Percentiles rank a stretch among this genome's conserved stretches.
Conservation (phyloP, 2,797 vertebrate genomes). For the Melanotaenia nigrans region DNA sequence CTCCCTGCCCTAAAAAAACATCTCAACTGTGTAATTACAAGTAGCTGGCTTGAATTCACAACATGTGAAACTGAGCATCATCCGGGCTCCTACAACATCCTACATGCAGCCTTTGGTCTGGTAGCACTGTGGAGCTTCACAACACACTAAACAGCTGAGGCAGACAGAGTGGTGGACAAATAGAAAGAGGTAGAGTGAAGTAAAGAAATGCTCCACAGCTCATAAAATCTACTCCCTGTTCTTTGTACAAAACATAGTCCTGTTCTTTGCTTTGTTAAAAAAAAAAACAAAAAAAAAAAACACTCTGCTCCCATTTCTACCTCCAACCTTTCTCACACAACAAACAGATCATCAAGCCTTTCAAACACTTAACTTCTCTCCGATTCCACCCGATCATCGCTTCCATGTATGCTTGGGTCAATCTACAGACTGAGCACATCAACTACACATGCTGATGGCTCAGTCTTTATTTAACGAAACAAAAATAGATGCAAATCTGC, state of each 20-base stretch:
- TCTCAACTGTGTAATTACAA: not conserved
- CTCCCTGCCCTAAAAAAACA: slow-evolving; percentile 13
- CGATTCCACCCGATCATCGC: not conserved
- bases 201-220: slow-evolving; percentile 61
- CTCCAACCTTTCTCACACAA: slow-evolving; percentile 1
- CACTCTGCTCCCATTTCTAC: slow-evolving; percentile 6
- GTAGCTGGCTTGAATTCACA: not conserved
- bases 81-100: slow-evolving; percentile 22
- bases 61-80: slow-evolving; percentile 14
- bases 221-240: slow-evolving; percentile 24
- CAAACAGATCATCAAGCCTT: slow-evolving; percentile 17
- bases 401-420: not conserved
- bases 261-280: slow-evolving; percentile 2
- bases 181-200: slow-evolving; percentile 60
- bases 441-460: not conserved
- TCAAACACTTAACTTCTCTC: not conserved
- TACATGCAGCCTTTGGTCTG: slow-evolving; percentile 72
- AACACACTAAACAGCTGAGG: slow-evolving; percentile 40
- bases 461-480: not conserved
- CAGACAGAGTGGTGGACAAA: slow-evolving; percentile 42
- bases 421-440: not conserved
- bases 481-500: too few species aligned
- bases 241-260: slow-evolving; percentile 42
- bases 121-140: slow-evolving; percentile 50
- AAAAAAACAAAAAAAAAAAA: not conserved